phyloP scores from a whole-genome alignment of 1,140 invertebrate species.

The Maconellicoccus hirsutus region DNA sequence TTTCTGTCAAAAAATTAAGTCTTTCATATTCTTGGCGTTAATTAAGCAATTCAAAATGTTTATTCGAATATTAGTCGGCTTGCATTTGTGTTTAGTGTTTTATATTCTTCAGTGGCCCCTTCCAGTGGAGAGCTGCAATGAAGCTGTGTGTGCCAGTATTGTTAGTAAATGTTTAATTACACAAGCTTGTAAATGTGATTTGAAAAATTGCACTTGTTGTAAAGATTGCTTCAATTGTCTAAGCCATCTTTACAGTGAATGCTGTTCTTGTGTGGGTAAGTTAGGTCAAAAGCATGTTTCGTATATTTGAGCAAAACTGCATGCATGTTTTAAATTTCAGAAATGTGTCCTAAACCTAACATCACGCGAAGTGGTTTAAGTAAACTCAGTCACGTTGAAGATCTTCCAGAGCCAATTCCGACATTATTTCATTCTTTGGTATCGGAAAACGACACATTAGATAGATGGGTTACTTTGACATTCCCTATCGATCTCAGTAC shows the following conservation, averaged over 20 bases:
- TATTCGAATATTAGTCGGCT: no score
- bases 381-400: constrained; percentile 76
- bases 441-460: constrained; percentile 55
- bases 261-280: constrained; percentile 90
- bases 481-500: constrained; percentile 59
- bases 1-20: no score
- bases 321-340: constrained; percentile 35
- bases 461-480: constrained; percentile 65
- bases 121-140: constrained; percentile 49
- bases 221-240: constrained; percentile 84
- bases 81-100: background rate
- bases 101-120: background rate
- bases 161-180: constrained; percentile 94
- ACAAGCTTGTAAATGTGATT: constrained; percentile 87
- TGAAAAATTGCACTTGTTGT: constrained; percentile 82
- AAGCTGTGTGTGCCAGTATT: constrained; percentile 81
- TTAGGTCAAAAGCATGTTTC: constrained; percentile 19
- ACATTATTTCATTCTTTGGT: constrained; percentile 72
- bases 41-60: no score
- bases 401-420: constrained; percentile 65
- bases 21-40: no score
- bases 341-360: constrained; percentile 79
- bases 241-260: constrained; percentile 77
- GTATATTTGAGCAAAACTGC: background rate
- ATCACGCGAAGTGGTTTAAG: constrained; percentile 53